Conservation (phyloP, 2,888 invertebrate species). For the Orgyia antiqua region DNA sequence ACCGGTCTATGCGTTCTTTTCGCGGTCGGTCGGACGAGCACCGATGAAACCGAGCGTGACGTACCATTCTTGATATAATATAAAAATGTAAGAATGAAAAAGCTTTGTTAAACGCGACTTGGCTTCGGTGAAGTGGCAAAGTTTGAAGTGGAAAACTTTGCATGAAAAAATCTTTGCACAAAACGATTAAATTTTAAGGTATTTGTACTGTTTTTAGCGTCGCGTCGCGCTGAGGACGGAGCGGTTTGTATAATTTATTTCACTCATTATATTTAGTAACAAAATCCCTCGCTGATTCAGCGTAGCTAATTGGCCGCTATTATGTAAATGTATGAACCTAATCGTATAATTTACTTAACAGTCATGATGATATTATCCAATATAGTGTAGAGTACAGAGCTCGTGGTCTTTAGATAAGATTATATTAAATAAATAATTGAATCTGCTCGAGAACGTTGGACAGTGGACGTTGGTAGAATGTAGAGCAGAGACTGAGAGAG, state of each 20-base stretch:
- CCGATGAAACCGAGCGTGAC: constrained; percentile 73
- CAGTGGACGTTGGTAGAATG: constrained; percentile 55
- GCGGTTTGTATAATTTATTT: constrained; percentile 41
- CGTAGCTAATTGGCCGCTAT: constrained; percentile 21
- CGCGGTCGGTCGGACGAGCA: constrained; percentile 68
- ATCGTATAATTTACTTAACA: constrained; percentile 35
- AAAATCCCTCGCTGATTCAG: constrained; percentile 21
- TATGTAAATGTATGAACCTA: constrained; percentile 24
- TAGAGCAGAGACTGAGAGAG: constrained; percentile 40
- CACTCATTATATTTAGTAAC: constrained; percentile 28
- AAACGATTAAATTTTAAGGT: constrained; percentile 74
- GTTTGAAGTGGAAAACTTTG: constrained; percentile 77
- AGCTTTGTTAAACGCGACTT: constrained; percentile 75
- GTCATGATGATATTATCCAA: constrained; percentile 41
- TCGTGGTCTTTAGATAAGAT: constrained; percentile 49
- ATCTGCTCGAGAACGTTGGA: constrained; percentile 54
- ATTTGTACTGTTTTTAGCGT: constrained; percentile 64
- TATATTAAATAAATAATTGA: constrained; percentile 68
- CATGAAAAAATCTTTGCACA: constrained; percentile 71
- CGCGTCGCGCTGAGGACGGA: constrained; percentile 32
- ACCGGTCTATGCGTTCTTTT: constrained; percentile 70
- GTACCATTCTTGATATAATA: constrained; percentile 69
- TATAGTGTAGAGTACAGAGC: constrained; percentile 43
- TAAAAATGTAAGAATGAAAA: constrained; percentile 74
- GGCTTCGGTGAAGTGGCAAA: constrained; percentile 74